Conservation (phyloP, 1,140 invertebrate genomes). For the Cyclina sinensis region DNA sequence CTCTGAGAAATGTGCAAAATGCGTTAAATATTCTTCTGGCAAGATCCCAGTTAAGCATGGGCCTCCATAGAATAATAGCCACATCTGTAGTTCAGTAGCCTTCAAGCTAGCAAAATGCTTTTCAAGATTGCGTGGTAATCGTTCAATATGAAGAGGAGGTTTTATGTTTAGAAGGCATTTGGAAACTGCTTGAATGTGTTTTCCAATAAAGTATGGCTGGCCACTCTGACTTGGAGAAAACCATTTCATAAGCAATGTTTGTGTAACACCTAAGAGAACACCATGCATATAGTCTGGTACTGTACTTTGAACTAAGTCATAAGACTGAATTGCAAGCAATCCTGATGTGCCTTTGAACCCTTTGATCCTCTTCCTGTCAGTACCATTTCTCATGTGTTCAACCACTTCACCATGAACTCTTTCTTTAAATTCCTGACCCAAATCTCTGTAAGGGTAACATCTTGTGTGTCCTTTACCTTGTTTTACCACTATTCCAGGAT, state of each 20-base stretch:
- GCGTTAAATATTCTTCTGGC: conserved; percentile 39
- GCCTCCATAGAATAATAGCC: conserved; percentile 46
- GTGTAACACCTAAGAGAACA: conserved; percentile 62
- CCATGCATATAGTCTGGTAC: conserved; percentile 67
- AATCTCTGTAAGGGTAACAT: conserved; percentile 39
- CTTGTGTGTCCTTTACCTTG: conserved; percentile 63
- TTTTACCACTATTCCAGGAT: conserved; percentile 53
- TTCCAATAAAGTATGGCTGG: conserved; percentile 53
- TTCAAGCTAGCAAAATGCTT: conserved; percentile 63
- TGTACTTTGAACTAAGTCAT: conserved; percentile 48
- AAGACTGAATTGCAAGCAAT: conserved; percentile 47
- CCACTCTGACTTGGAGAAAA: conserved; percentile 56
- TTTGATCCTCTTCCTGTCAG: conserved; percentile 37
- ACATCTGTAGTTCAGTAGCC: conserved; percentile 64
- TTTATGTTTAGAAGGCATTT: conserved; percentile 50
- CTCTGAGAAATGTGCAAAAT: conserved; percentile 61
- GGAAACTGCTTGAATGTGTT: conserved; percentile 39
- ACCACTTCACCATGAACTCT: conserved; percentile 51
- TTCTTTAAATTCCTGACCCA: conserved; percentile 38
- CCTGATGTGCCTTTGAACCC: conserved; percentile 57
- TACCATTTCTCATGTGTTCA: conserved; percentile 65
- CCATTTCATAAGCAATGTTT: conserved; percentile 53
- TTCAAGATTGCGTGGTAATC: conserved; percentile 66
- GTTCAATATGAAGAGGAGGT: conserved; percentile 59
- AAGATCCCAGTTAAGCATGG: conserved; percentile 59